Evolutionary conservation across 1,140 invertebrate species (phyloP).

Genomic region (Sycophaga agraensis): DNA sequence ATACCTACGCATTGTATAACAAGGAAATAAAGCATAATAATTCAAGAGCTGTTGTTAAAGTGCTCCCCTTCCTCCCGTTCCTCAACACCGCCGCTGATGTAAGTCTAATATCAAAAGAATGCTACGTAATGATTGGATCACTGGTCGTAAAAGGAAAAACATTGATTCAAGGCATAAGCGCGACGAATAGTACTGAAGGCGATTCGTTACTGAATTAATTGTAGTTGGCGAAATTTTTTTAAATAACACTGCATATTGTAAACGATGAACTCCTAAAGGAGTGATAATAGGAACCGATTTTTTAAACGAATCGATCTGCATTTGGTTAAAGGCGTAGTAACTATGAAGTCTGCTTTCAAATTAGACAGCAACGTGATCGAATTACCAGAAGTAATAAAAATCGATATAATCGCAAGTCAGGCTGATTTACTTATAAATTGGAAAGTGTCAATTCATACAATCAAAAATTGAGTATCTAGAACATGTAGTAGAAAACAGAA

Average conservation of each 20-base stretch:
- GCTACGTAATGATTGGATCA: background rate
- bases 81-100: background rate
- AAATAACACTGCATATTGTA: background rate
- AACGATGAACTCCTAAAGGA: background rate
- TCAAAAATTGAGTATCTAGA: conserved; percentile 8
- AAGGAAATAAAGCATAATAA: no score
- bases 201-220: background rate
- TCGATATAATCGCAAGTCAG: background rate
- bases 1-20: no score
- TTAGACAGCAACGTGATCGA: no score
- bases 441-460: conserved; percentile 16
- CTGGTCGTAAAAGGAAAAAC: background rate
- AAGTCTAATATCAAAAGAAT: background rate
- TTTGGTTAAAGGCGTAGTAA: background rate
- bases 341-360: background rate
- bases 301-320: background rate
- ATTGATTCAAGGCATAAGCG: background rate
- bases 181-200: background rate
- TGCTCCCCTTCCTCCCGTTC: no score
- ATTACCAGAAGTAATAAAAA: background rate
- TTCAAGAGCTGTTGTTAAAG: no score
- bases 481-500: background rate
- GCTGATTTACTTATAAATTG: background rate
- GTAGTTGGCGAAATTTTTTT: background rate
- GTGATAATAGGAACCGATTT: background rate